Percentiles rank a stretch among this genome's conserved stretches.
These are phyloP conservation scores for Phylloscopus trochilus DNA, from an alignment of 2,113 vertebrate genomes.

Conservation along the genomic window DNA sequence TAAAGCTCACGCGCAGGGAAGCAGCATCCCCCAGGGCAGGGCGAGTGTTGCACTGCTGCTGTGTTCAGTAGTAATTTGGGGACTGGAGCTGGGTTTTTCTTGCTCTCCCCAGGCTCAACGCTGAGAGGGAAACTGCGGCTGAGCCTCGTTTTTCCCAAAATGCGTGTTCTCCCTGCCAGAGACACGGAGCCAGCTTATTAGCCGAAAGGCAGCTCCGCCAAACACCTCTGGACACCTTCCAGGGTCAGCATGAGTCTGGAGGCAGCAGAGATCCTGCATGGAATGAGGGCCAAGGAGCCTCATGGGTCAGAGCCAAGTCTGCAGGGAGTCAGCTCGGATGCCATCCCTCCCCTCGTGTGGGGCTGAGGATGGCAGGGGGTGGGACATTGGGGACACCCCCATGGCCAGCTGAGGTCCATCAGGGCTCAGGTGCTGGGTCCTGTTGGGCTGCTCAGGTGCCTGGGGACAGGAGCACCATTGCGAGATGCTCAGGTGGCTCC, in stretches of 20 bases:
- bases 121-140: background rate
- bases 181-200: background rate
- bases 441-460: background rate
- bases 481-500: background rate
- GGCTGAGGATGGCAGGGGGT: background rate
- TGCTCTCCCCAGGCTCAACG: background rate
- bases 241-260: slow-evolving; percentile 31
- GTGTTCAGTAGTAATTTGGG: background rate
- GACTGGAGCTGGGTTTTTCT: background rate
- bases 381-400: background rate
- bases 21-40: fast-evolving
- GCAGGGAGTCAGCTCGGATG: fast-evolving
- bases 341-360: fast-evolving
- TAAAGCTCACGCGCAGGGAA: background rate
- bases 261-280: background rate
- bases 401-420: background rate
- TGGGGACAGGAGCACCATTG: background rate
- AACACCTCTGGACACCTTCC: background rate
- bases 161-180: background rate
- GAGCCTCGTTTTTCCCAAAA: background rate
- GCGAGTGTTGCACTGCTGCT: background rate
- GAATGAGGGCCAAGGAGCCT: background rate
- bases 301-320: background rate
- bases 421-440: background rate
- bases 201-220: background rate